phyloP scores from a whole-genome alignment of 2,797 vertebrate species.

The Macropus fuliginosus region DNA sequence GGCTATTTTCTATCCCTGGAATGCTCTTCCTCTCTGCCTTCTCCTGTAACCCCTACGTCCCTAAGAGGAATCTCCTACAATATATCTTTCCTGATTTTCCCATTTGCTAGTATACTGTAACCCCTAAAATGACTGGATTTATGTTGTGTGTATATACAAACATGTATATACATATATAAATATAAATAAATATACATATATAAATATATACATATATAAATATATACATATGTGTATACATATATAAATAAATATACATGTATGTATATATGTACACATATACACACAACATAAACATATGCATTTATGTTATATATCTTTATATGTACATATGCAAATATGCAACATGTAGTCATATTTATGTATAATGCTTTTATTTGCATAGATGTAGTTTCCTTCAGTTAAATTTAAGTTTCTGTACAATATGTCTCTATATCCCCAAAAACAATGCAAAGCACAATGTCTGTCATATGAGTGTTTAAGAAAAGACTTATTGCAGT shows the following conservation, averaged over 20 bases:
- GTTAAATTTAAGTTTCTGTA: not conserved
- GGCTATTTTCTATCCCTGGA: not conserved
- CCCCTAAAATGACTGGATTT: not conserved
- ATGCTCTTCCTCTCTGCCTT: not conserved
- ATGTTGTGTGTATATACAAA: too few relatives aligned
- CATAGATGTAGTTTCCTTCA: not conserved
- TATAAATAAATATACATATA: too few relatives aligned
- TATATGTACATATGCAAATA: too few relatives aligned
- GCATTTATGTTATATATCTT: too few relatives aligned
- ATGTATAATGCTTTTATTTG: not conserved
- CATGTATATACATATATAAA: too few relatives aligned
- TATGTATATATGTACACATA: too few relatives aligned
- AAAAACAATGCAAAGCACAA: not conserved
- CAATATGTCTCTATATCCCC: not conserved
- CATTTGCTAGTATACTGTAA: not conserved
- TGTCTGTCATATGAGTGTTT: not conserved
- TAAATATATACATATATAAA: too few relatives aligned
- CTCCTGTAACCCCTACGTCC: not conserved
- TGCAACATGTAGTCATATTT: too few relatives aligned
- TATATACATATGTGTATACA: too few relatives aligned
- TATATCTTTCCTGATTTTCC: not conserved
- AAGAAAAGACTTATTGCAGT: not conserved
- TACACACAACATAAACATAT: too few relatives aligned
- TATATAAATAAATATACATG: too few relatives aligned
- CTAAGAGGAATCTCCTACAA: not conserved